These are phyloP conservation scores for Sinocyclocheilus rhinocerous DNA, from an alignment of 2,113 vertebrate genomes.

Conservation along the genomic window DNA sequence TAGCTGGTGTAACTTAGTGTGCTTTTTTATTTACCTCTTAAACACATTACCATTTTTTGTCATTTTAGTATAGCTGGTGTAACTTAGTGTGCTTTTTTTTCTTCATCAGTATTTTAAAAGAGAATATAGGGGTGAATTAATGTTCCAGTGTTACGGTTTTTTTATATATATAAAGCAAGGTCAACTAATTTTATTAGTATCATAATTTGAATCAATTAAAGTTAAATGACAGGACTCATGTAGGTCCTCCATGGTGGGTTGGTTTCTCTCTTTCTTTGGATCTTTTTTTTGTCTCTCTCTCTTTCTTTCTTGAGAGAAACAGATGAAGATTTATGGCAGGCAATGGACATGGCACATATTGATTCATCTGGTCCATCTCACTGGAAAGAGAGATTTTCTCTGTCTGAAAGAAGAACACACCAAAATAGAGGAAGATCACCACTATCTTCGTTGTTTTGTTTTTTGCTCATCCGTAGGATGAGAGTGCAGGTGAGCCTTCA, in stretches of 20 bases:
- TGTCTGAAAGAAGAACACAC: background rate
- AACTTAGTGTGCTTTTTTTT: background rate
- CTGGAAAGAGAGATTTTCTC: constrained; percentile 13
- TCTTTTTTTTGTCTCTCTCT: background rate
- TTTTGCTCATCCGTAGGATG: background rate
- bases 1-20: background rate
- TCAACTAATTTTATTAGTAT: background rate
- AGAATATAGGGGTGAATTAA: background rate
- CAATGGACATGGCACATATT: constrained; percentile 49
- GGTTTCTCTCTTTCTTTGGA: background rate
- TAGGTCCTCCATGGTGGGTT: background rate
- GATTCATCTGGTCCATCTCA: constrained; percentile 45
- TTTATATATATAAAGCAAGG: background rate
- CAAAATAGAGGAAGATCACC: background rate
- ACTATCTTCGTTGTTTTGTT: background rate
- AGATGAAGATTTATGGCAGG: constrained; percentile 48
- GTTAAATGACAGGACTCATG: background rate
- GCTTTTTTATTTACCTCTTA: background rate
- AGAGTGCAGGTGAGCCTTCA: background rate
- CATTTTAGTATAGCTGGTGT: background rate
- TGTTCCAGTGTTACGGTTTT: background rate
- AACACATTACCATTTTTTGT: no score
- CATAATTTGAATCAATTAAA: constrained; percentile 7
- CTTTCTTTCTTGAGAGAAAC: constrained; percentile 2
- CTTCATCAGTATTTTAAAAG: background rate